phyloP scores from a whole-genome alignment of 2,888 invertebrate genomes.

The Catocala sponsa region DNA sequence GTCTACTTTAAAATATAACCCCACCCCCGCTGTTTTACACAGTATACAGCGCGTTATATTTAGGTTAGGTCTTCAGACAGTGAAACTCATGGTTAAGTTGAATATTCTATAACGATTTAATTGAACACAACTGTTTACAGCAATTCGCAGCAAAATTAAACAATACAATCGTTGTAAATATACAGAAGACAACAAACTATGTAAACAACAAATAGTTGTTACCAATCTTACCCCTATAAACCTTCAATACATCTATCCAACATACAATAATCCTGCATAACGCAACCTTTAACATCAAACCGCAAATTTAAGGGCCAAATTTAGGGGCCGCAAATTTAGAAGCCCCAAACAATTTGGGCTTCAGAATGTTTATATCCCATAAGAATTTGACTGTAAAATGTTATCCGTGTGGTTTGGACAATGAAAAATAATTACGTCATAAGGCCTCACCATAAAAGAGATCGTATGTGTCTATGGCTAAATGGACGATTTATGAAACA shows the following conservation, averaged over 20 bases:
- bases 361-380: constrained; percentile 23
- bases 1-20: too few species aligned
- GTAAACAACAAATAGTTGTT: background rate
- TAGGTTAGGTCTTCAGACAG: too few species aligned
- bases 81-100: too few species aligned
- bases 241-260: constrained; percentile 7
- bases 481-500: too few species aligned
- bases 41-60: too few species aligned
- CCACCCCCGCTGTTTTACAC: too few species aligned
- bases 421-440: constrained; percentile 12
- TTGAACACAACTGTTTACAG: too few species aligned
- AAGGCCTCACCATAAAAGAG: background rate
- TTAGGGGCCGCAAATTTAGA: constrained; percentile 6
- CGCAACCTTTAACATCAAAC: constrained; percentile 4
- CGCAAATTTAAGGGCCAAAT: constrained; percentile 12
- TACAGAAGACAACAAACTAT: background rate
- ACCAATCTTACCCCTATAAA: constrained; percentile 10
- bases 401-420: constrained; percentile 9
- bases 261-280: background rate
- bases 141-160: too few species aligned
- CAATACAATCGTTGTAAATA: background rate
- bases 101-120: too few species aligned
- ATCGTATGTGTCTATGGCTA: background rate
- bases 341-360: constrained; percentile 12
- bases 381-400: constrained; percentile 26